Conservation (phyloP, 2,113 vertebrate species). For the Hyla sarda region DNA sequence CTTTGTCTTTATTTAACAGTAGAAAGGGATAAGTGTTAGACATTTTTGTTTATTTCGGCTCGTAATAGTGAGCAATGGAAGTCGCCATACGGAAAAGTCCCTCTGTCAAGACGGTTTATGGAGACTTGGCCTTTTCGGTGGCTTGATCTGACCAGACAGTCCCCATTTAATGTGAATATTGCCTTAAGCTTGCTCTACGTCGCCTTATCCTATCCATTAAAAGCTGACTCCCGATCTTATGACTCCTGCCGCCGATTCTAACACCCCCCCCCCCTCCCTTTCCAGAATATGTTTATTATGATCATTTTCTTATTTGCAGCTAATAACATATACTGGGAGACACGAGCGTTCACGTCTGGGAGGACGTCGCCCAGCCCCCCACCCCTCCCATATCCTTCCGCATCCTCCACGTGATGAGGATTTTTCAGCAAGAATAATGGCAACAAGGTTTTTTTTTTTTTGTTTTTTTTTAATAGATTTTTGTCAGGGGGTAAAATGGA, state of each 20-base stretch:
- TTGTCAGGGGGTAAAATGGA: conserved; percentile 56
- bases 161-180: conserved; percentile 46
- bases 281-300: conserved; percentile 32
- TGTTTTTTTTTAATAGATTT: conserved; percentile 51
- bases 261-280: neutral
- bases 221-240: conserved; percentile 29
- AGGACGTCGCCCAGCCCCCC: neutral
- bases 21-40: neutral
- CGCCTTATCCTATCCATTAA: conserved; percentile 9
- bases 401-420: neutral
- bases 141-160: conserved; percentile 39
- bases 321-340: conserved; percentile 44
- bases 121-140: neutral
- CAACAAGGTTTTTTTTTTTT: conserved; percentile 10
- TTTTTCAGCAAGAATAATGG: conserved; percentile 45
- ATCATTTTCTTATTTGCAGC: conserved; percentile 43
- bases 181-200: conserved; percentile 28
- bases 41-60: neutral
- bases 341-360: conserved; percentile 20
- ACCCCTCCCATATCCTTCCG: neutral
- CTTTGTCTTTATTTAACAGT: no score
- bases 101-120: conserved; percentile 9
- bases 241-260: conserved; percentile 11
- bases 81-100: neutral
- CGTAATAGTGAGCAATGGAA: neutral